Evolutionary conservation across 2,113 vertebrate genomes (phyloP).

Genomic region (Empidonax alnorum): DNA sequence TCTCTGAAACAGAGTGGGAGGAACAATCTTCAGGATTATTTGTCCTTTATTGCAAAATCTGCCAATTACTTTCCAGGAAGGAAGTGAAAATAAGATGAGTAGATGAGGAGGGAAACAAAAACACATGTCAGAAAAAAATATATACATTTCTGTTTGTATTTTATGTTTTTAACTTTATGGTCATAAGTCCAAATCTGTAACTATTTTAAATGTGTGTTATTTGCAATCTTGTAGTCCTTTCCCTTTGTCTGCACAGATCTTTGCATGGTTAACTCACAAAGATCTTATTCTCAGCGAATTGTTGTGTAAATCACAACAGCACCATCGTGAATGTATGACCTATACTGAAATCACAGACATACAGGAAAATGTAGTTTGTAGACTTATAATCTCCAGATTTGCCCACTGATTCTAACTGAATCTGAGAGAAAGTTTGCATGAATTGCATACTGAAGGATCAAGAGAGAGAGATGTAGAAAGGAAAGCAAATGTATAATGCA

Average conservation of each 20-base stretch:
- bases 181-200: neutral
- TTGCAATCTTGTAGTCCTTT: neutral
- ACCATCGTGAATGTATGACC: neutral
- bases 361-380: neutral
- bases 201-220: neutral
- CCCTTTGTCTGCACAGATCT: neutral
- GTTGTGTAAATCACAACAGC: neutral
- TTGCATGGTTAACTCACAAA: neutral
- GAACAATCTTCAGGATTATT: neutral
- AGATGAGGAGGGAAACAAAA: neutral
- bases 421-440: neutral
- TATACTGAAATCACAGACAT: neutral
- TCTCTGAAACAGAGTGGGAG: neutral
- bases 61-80: neutral
- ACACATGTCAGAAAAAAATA: neutral
- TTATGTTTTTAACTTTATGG: neutral
- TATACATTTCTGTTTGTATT: neutral
- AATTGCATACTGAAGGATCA: neutral
- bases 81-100: neutral
- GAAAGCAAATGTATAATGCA: slow-evolving; percentile 30
- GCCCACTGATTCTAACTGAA: neutral
- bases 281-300: neutral
- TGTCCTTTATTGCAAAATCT: neutral
- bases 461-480: neutral
- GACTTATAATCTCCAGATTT: neutral